Evolutionary conservation across 2,797 vertebrate genomes (phyloP).

Genomic region (Cyprinodon diabolis): DNA sequence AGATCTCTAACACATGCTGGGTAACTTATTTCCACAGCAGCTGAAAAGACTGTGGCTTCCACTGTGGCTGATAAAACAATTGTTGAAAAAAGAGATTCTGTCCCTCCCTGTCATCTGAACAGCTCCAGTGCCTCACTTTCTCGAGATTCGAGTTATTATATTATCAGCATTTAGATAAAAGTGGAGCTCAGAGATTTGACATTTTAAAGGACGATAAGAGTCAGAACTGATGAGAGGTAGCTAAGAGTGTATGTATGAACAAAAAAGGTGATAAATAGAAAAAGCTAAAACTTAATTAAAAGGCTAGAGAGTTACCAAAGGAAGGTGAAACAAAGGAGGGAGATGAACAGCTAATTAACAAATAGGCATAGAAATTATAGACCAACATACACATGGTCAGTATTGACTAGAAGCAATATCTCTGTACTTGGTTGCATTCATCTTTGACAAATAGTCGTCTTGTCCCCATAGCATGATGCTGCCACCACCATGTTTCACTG

Average conservation of each 20-base stretch:
- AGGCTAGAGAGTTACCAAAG: conserved; percentile 29
- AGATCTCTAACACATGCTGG: conserved; percentile 38
- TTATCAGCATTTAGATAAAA: conserved; percentile 65
- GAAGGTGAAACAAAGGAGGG: background rate
- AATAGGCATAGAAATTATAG: too few species aligned
- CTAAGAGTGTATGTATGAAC: background rate
- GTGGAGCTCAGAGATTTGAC: conserved; percentile 76
- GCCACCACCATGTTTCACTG: too few species aligned
- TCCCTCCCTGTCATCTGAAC: conserved; percentile 53
- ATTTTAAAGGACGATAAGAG: conserved; percentile 34
- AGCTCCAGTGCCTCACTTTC: conserved; percentile 28
- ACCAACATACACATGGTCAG: too few species aligned
- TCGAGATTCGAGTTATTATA: conserved; percentile 54
- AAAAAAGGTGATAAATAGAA: conserved; percentile 11
- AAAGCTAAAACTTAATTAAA: conserved; percentile 11
- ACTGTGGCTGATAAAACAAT: conserved; percentile 53
- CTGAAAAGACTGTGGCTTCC: conserved; percentile 43
- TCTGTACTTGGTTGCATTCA: too few species aligned
- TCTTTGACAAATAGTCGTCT: too few species aligned
- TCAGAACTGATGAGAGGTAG: conserved; percentile 7
- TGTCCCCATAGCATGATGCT: too few species aligned
- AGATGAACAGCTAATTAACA: background rate
- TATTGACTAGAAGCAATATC: too few species aligned
- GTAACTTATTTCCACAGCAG: conserved; percentile 39
- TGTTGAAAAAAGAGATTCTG: conserved; percentile 34